These are phyloP conservation scores for Portunus trituberculatus DNA, from an alignment of 1,140 invertebrate genomes.

Conservation along the genomic window DNA sequence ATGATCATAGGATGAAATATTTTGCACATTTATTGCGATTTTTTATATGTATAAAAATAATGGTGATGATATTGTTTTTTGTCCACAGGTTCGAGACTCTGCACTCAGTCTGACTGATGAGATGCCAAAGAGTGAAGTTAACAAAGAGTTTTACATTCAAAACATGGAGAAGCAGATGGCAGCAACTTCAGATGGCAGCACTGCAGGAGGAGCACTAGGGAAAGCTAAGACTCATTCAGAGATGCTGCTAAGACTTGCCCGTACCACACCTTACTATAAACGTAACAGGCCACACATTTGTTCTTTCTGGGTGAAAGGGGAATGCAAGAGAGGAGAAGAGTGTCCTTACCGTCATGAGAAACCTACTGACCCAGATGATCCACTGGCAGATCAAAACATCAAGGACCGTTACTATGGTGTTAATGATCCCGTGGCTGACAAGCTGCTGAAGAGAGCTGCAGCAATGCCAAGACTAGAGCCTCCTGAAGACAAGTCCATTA, in stretches of 20 bases:
- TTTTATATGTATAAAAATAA: too few relatives aligned
- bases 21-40: too few relatives aligned
- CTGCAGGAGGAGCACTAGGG: conserved; percentile 82
- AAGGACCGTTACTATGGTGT: conserved; percentile 99
- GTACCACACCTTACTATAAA: conserved; percentile 99
- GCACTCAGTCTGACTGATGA: conserved; percentile 97
- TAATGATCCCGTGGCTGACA: conserved; percentile 99
- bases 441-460: conserved; percentile 95
- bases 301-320: conserved; percentile 99
- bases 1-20: too few relatives aligned
- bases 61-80: conserved; percentile 68
- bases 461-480: conserved; percentile 96
- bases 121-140: conserved; percentile 97
- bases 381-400: conserved; percentile 99
- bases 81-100: conserved; percentile 93
- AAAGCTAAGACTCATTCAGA: conserved; percentile 91
- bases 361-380: conserved; percentile 99
- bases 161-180: conserved; percentile 91
- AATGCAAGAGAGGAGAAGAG: conserved; percentile 99
- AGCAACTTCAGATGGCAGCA: conserved; percentile 79
- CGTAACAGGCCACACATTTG: conserved; percentile 99
- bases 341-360: conserved; percentile 99
- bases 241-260: conserved; percentile 94
- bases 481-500: conserved; percentile 97
- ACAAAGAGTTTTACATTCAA: conserved; percentile 99